A percentile compares a stretch with the other conserved stretches of the same genome.
phyloP scores from a whole-genome alignment of 2,797 vertebrate genomes.

The Hipposideros larvatus region DNA sequence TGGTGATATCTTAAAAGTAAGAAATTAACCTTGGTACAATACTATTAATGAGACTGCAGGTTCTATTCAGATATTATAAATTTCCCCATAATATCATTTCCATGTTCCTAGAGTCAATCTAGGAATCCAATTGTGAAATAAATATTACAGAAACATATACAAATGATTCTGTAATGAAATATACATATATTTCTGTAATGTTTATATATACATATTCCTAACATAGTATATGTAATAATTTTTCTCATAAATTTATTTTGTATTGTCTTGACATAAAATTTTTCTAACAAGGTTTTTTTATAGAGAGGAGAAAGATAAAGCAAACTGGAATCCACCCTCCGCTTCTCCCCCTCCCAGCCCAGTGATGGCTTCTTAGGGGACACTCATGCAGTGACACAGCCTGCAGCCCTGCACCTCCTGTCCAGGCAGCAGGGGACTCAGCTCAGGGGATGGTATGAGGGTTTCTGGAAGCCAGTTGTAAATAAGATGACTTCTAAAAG shows the following conservation, averaged over 20 bases:
- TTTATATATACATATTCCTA: background rate
- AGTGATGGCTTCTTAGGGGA: background rate
- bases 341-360: background rate
- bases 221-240: no score
- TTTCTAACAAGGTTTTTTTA: background rate
- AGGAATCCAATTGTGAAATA: background rate
- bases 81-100: background rate
- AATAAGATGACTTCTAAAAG: background rate
- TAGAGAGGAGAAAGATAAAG: background rate
- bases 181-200: no score
- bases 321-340: background rate
- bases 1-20: background rate
- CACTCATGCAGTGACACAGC: fast-evolving
- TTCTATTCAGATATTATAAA: background rate
- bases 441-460: background rate
- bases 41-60: background rate
- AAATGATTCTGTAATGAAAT: no score
- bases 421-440: background rate
- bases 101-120: background rate
- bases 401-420: background rate
- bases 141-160: background rate
- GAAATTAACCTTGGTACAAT: background rate
- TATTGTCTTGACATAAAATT: background rate
- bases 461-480: background rate
- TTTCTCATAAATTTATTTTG: background rate